Conservation (phyloP, 2,113 vertebrate genomes). For the Lichenostomus cassidix region DNA sequence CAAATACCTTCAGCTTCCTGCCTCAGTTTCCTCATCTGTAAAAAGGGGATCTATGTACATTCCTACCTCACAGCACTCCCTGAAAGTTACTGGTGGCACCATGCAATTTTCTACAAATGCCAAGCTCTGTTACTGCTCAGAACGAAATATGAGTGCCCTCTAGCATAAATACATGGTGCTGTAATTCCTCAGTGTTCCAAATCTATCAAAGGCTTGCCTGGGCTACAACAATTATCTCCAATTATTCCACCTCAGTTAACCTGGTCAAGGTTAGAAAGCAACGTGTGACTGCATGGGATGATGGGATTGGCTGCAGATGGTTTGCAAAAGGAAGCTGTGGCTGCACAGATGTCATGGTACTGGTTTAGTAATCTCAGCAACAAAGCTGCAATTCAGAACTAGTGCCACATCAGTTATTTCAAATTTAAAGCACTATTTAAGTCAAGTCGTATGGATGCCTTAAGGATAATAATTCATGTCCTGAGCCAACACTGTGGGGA, state of each 20-base stretch:
- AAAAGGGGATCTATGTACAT: constrained; percentile 6
- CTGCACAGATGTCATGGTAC: neutral
- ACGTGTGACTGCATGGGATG: neutral
- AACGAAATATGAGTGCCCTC: constrained; percentile 26
- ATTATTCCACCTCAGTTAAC: constrained; percentile 2
- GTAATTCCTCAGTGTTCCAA: neutral
- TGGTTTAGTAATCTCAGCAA: neutral
- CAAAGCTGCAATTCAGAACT: neutral
- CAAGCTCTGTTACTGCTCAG: neutral
- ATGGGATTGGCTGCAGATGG: constrained; percentile 3
- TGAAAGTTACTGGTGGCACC: neutral
- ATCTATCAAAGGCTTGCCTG: neutral
- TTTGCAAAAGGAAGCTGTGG: neutral
- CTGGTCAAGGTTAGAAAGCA: neutral
- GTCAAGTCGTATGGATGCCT: neutral
- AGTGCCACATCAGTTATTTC: neutral
- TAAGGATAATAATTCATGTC: neutral
- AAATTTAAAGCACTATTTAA: neutral
- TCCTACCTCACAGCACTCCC: constrained; percentile 50
- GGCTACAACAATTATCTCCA: neutral
- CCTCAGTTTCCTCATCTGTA: constrained; percentile 10
- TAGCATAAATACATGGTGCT: constrained; percentile 25
- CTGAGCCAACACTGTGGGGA: neutral
- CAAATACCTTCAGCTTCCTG: neutral
- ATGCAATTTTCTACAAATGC: neutral